Percentiles rank a stretch among this genome's conserved stretches.
Conservation (phyloP, 2,797 vertebrate genomes). For the Hippoglossus hippoglossus region DNA sequence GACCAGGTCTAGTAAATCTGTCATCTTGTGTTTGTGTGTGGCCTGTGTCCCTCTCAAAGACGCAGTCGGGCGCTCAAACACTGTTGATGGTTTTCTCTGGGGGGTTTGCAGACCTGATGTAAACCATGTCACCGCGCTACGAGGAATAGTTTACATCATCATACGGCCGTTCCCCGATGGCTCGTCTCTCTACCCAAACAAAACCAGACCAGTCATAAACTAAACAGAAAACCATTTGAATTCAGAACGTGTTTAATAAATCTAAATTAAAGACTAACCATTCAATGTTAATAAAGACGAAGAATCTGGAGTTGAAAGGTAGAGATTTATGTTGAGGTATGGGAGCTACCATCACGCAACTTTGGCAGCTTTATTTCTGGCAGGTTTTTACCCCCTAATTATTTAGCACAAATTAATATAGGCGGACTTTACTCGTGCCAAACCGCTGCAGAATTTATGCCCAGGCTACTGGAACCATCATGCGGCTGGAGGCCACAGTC, state of each 20-base stretch:
- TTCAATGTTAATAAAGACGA: background rate
- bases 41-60: conserved; percentile 22
- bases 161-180: background rate
- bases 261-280: conserved; percentile 18
- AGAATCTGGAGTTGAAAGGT: conserved; percentile 1
- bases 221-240: conserved; percentile 29
- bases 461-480: background rate
- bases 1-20: conserved; percentile 12
- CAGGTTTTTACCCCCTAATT: background rate
- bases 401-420: background rate
- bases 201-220: conserved; percentile 17
- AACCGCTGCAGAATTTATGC: conserved; percentile 4
- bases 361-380: background rate
- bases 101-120: conserved; percentile 35
- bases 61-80: conserved; percentile 17
- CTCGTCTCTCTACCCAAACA: conserved; percentile 38
- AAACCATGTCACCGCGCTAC: conserved; percentile 44
- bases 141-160: conserved; percentile 51
- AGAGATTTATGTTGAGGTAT: conserved; percentile 7
- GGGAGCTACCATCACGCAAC: background rate
- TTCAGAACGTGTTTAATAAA: conserved; percentile 41
- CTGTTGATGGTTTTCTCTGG: conserved; percentile 55
- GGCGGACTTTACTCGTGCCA: background rate
- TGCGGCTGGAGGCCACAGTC: background rate
- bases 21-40: conserved; percentile 41